Base-by-base conservation (phyloP, 2,113 vertebrate species). In the Lates calcarifer region DNA sequence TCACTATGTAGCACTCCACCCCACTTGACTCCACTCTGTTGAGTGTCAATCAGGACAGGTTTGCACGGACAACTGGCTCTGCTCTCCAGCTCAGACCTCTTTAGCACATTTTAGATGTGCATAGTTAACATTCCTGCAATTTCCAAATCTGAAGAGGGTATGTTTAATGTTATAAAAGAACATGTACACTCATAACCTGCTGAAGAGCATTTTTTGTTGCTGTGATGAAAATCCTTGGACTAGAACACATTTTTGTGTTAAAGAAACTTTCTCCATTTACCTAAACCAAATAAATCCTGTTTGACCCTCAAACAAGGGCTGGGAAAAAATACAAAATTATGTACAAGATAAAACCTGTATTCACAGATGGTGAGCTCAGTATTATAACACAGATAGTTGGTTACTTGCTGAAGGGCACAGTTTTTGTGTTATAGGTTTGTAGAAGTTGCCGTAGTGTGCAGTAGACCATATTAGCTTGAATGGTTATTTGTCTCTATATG, bases 21-120 rank as follows among this genome's bases (percentile, higher is more conserved):
- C 70, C 86, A 69, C 89, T 92, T 85, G 84, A 87, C 87, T 90
- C 87, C 68, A 68, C 78, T 88, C 79, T 51, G 74, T 37, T 31
- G 67, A 65, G 82, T 69, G 87, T 91, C 90, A 82, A 73, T 90
- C 88, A 84, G 58, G 76, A 82, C 74, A 14, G 49, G 37, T 45
- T 74, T 68, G 31, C 49, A 3, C 20, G 14, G 79, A 66, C 77
- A 28, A 20, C 69, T 17, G 39, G 28, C 70, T 67, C 49, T 0
- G 14, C 55, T 60, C 64, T 66, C 22, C 17, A 11, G 12, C 74
- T 67, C 62, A 22, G 41, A 61, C 18, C 74, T 72, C 62, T 71
- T 72, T 55, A 63, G 58, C 29, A 24, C 6, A 1, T 56, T 47
- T 82, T 56, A 62, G 51, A 26, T 26, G 37, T 8, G 22, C 47